Conservation (phyloP, 2,113 vertebrate species). For the Rhinogobius similis region DNA sequence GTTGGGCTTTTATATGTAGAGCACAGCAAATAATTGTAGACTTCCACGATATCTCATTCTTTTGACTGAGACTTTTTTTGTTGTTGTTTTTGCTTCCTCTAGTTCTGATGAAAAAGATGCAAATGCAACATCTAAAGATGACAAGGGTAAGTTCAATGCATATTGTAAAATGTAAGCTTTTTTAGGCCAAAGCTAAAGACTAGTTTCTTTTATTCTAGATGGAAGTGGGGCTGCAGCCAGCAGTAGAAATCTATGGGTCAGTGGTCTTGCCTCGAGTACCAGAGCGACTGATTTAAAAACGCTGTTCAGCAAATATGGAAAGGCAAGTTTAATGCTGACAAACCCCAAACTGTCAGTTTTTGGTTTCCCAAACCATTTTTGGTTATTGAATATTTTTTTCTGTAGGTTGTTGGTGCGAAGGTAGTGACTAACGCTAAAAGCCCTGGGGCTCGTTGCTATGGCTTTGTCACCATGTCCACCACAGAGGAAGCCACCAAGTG, state of each 20-base stretch:
- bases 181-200: background rate
- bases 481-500: conserved; percentile 93
- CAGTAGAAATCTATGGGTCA: conserved; percentile 93
- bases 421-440: conserved; percentile 97
- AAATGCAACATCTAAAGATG: conserved; percentile 84
- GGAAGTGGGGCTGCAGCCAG: conserved; percentile 58
- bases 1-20: conserved; percentile 37
- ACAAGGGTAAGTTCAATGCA: conserved; percentile 81
- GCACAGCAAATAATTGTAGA: conserved; percentile 28
- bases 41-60: conserved; percentile 15
- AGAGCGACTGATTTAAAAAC: conserved; percentile 96
- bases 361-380: background rate
- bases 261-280: conserved; percentile 92
- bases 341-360: no score
- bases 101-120: conserved; percentile 85
- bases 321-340: conserved; percentile 73
- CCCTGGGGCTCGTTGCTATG: conserved; percentile 94
- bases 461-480: conserved; percentile 95
- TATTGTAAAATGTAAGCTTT: background rate
- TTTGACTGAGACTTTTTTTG: conserved; percentile 28
- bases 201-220: conserved; percentile 49
- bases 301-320: conserved; percentile 97
- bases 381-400: background rate
- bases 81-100: conserved; percentile 77
- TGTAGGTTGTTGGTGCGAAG: conserved; percentile 93